phyloP scores from a whole-genome alignment of 1,140 invertebrate genomes.

The Philaenus spumarius region DNA sequence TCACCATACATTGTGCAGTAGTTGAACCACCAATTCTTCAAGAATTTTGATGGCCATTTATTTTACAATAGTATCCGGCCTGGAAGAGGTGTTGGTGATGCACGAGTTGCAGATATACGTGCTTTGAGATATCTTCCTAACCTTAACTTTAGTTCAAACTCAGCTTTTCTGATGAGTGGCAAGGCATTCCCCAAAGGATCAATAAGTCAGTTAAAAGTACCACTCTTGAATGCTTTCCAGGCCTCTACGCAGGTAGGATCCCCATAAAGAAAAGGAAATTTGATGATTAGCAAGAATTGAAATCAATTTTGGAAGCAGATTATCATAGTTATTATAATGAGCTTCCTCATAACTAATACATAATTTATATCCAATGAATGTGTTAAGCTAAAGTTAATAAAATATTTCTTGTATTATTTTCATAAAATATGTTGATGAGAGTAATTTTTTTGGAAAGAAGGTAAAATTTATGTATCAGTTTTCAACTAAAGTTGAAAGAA shows the following conservation, averaged over 20 bases:
- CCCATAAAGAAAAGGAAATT: conserved; percentile 16
- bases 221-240: neutral
- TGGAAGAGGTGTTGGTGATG: conserved; percentile 17
- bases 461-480: too few relatives aligned
- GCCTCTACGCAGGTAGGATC: conserved; percentile 8
- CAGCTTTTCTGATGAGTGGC: conserved; percentile 11
- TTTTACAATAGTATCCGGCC: conserved; percentile 16
- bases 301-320: conserved; percentile 1
- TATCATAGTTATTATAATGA: conserved; percentile 15
- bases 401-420: too few relatives aligned
- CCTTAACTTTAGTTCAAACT: conserved; percentile 24
- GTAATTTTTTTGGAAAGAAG: too few relatives aligned
- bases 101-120: conserved; percentile 18
- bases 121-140: conserved; percentile 22
- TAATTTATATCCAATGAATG: too few relatives aligned
- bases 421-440: too few relatives aligned
- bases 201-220: neutral
- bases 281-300: conserved; percentile 13
- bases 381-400: too few relatives aligned
- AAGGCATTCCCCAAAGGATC: conserved; percentile 1
- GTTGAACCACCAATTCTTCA: conserved; percentile 16
- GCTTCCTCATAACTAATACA: conserved; percentile 1
- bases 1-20: conserved; percentile 20
- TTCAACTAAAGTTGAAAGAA: too few relatives aligned
- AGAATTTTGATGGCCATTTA: conserved; percentile 17